Evolutionary conservation across 1,140 invertebrate genomes (phyloP), one percentile per base, ranked within the genome.

Genomic region (Zaprionus africanus): DNA sequence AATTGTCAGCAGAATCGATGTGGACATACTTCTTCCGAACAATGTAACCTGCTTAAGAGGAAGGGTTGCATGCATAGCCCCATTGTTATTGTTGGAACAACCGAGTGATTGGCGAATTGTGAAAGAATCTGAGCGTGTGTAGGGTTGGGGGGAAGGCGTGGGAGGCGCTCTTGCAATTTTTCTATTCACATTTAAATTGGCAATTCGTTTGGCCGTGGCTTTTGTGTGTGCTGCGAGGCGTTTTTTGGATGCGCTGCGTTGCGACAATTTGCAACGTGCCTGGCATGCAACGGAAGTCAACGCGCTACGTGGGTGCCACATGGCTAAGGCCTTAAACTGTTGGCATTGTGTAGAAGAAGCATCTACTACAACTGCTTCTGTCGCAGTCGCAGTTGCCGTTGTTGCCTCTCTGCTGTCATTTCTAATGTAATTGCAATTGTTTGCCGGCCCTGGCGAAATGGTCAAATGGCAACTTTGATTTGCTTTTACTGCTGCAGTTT

Each of bases 351-450:
- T 51, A 12, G 46, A 51, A 22, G 46, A 51, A 22, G 46, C 36
- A 51, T 64, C 53, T 43, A 51, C 31, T 41, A 12, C 34, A 24
- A 11, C 49, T 56, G 36, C 34, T 41, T 26, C 31, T 58, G 53
- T 41, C 46, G 19, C 46, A 31, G 31, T 13, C 34, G 31, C 19
- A 51, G 59, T 17, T 34, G 36, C 26, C 24, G 41, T 36, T 69
- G 65, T 31, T 56, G 24, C 36, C 41, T 46, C 3, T 46, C n/a
- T 61, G 64, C 38, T 74, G 74, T 54, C 81, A 76, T 82, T 88
- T 90, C 85, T 88, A 88, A 88, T 79, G 81, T 88, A 88, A 88
- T 88, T 88, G 85, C 85, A 88, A 88, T 88, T 88, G 84, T 88
- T 88, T 88, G 84, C 60, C 78, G 82, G 61, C 54, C 46, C 64